Conservation (phyloP, 2,888 invertebrate genomes). For the Nephrotoma flavescens region DNA sequence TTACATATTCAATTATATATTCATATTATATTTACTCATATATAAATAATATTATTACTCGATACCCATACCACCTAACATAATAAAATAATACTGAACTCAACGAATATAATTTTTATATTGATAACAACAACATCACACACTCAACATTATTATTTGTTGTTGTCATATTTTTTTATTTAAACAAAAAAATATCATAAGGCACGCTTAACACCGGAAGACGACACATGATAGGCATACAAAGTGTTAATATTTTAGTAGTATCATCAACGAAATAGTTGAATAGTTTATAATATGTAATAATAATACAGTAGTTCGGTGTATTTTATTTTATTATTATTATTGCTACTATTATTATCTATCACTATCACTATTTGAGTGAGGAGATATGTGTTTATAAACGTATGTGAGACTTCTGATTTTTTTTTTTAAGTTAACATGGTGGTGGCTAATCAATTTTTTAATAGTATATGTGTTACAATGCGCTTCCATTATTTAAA, state of each 20-base stretch:
- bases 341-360: not conserved
- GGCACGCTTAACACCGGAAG: slow-evolving; percentile 17
- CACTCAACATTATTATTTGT: not conserved
- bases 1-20: not conserved
- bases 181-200: not conserved
- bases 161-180: not conserved
- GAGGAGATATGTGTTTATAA: not conserved
- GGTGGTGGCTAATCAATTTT: not conserved
- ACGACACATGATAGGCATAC: slow-evolving; percentile 15
- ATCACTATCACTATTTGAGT: not conserved
- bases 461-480: too few species aligned
- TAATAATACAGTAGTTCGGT: not conserved
- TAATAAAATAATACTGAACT: not conserved
- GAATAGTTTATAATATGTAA: not conserved
- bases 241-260: slow-evolving; percentile 4
- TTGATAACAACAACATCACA: not conserved
- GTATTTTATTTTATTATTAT: not conserved
- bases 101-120: not conserved
- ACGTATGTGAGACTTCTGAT: not conserved
- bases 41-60: not conserved
- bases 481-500: too few species aligned
- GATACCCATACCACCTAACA: not conserved
- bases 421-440: not conserved
- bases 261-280: not conserved
- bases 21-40: not conserved